A percentile compares a stretch with the other conserved stretches of the same genome.
phyloP scores from a whole-genome alignment of 2,797 vertebrate genomes.

The Mionectes olivaceus region DNA sequence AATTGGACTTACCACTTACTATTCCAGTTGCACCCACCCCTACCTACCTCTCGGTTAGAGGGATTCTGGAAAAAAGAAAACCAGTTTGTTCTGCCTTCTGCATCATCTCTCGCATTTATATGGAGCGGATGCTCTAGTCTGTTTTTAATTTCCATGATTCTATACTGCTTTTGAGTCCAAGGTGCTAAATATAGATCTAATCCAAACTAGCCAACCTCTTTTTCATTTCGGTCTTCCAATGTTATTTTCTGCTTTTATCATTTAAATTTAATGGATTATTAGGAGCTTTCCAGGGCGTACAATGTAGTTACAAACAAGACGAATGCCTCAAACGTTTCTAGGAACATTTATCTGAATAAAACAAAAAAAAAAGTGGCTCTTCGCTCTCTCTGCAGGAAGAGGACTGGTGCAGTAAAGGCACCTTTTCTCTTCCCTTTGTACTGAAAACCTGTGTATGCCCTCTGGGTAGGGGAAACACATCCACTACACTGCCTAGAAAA shows the following conservation, averaged over 20 bases:
- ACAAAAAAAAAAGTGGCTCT: not conserved
- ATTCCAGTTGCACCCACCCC: not conserved
- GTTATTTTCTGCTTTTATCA: conserved; percentile 57
- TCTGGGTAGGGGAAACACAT: not conserved
- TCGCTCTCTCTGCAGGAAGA: not conserved
- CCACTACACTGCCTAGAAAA: conserved; percentile 5
- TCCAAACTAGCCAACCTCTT: conserved; percentile 1
- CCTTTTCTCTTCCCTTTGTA: not conserved
- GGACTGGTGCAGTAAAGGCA: not conserved
- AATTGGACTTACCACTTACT: not conserved
- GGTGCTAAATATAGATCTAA: conserved; percentile 60
- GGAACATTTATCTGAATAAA: not conserved
- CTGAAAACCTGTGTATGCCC: not conserved
- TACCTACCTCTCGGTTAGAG: not conserved
- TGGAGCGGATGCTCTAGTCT: not conserved
- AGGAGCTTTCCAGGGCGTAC: not conserved
- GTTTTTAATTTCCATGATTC: conserved; percentile 30
- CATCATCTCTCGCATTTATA: not conserved
- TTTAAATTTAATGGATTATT: conserved; percentile 55
- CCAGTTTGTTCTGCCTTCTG: not conserved
- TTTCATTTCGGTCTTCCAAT: not conserved
- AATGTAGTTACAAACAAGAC: not conserved
- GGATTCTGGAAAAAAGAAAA: not conserved
- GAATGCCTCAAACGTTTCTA: not conserved
- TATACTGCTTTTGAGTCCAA: conserved; percentile 30